Evolutionary conservation across 2,113 vertebrate genomes (phyloP), one percentile per base, ranked within the genome.

Genomic region (Hydropotes inermis): DNA sequence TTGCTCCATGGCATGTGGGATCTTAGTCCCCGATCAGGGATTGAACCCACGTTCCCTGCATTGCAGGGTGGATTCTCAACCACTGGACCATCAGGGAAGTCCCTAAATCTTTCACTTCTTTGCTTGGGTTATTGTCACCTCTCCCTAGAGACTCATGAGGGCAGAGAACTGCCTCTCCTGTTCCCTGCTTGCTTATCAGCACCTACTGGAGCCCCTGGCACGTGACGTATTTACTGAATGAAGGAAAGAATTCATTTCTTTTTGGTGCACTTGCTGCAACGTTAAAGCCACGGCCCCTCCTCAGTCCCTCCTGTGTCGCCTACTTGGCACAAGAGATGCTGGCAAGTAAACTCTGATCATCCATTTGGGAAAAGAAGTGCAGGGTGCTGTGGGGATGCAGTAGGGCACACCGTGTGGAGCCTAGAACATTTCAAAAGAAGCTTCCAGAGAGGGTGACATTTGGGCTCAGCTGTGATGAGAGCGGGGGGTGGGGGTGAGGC

Each of bases 371-470:
- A 30, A 57, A n/a, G 23, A 33, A 10, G 23, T 3, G 4, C 5
- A 6, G 30, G 16, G 14, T 30, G n/a, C 45, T 1, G 4, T 61
- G 19, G n/a, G 67, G 33, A 5, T 0, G 3, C 23, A 36, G 30
- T 60, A 57, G 36, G 84, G 55, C 27, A 15, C 3, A 0, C 50
- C 1, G 2, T 1, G 1, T 25, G 9, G 25, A 76, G 50, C 12
- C 16, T 15, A 58, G 25, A n/a, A 43, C 12, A 0, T 39, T 79
- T 54, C 10, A n/a, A 54, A 45, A 67, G 52, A 50, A 55, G 23
- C 36, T 86, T 89, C n/a, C 3, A 7, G 43, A 14, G 55, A 86
- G 14, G n/a, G 11, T 23, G 28, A 6, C 61, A 14, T 54, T 47
- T 45, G 33, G 33, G 19, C 36, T 58, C 13, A 4, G 61, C n/a